These are phyloP conservation scores for Drosophila littoralis DNA, from an alignment of 1,140 invertebrate species.

Conservation along the genomic window DNA sequence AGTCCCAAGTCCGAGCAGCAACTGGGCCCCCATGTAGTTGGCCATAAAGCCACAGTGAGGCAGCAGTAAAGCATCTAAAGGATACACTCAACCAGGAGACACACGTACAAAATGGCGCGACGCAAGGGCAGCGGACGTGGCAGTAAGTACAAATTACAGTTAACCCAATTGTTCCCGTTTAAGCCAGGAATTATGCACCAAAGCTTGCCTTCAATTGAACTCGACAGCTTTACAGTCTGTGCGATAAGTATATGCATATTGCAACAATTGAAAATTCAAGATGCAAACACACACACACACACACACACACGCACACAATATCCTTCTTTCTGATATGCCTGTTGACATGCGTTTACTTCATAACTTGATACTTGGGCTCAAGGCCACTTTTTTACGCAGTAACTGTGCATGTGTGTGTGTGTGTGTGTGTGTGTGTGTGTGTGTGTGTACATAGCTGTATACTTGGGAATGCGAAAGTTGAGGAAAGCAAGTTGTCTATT, in stretches of 20 bases:
- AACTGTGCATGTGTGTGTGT: slow-evolving; percentile 1
- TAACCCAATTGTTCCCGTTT: too few species aligned
- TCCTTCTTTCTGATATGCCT: slow-evolving; percentile 13
- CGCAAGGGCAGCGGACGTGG: slow-evolving; percentile 76
- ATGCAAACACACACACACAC: not conserved
- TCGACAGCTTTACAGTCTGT: not conserved
- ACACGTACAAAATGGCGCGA: slow-evolving; percentile 55
- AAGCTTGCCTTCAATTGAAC: not conserved
- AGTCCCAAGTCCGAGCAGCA: not conserved
- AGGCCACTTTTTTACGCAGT: slow-evolving; percentile 18
- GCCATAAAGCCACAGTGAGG: not conserved
- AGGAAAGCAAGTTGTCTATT: slow-evolving; percentile 1
- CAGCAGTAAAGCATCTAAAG: slow-evolving; percentile 24
- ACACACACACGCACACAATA: slow-evolving; percentile 2
- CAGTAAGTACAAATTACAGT: slow-evolving; percentile 53
- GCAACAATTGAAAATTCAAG: slow-evolving; percentile 12
- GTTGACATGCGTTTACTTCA: slow-evolving; percentile 26
- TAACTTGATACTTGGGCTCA: slow-evolving; percentile 45
- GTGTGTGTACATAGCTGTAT: not conserved
- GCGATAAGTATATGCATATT: slow-evolving; percentile 3
- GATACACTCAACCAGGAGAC: slow-evolving; percentile 21
- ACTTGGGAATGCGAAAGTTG: not conserved
- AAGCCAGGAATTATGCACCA: too few species aligned
- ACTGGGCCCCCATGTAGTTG: not conserved
- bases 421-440: not conserved